These are phyloP conservation scores for Mormoops blainvillei DNA, from an alignment of 2,113 vertebrate species.

Conservation along the genomic window DNA sequence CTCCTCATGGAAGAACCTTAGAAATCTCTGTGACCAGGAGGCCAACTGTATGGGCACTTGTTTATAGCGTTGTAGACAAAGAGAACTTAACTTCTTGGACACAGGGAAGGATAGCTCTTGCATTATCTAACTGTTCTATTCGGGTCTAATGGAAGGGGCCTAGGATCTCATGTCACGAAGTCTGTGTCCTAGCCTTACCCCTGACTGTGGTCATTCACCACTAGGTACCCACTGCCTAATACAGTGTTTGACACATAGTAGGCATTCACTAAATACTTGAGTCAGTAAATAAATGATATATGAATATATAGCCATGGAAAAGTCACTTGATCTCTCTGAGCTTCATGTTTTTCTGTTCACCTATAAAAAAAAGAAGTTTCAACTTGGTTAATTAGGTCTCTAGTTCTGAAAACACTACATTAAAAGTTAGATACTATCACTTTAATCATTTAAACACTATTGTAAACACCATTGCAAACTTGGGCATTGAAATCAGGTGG, in stretches of 20 bases:
- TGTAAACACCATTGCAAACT: background rate
- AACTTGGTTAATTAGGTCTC: background rate
- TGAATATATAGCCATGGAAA: background rate
- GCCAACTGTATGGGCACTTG: background rate
- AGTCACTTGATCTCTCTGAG: background rate
- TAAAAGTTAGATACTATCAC: background rate
- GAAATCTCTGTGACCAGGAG: background rate
- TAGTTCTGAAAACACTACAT: background rate
- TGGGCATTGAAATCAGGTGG: background rate
- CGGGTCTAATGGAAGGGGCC: background rate
- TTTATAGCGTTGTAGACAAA: background rate
- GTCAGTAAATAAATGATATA: background rate
- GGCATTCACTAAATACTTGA: background rate
- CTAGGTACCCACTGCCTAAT: background rate
- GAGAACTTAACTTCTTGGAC: background rate
- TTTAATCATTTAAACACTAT: background rate
- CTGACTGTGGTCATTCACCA: background rate
- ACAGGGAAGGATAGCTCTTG: background rate
- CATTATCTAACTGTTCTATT: background rate
- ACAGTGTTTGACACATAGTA: background rate
- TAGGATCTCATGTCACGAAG: background rate
- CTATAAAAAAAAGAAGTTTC: constrained; percentile 9
- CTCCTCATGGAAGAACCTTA: background rate
- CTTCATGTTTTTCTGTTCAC: background rate
- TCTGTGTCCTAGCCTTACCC: background rate